Evolutionary conservation across 2,113 vertebrate genomes (phyloP), one percentile per base, ranked within the genome.

Genomic region (Sebastes schlegelii): DNA sequence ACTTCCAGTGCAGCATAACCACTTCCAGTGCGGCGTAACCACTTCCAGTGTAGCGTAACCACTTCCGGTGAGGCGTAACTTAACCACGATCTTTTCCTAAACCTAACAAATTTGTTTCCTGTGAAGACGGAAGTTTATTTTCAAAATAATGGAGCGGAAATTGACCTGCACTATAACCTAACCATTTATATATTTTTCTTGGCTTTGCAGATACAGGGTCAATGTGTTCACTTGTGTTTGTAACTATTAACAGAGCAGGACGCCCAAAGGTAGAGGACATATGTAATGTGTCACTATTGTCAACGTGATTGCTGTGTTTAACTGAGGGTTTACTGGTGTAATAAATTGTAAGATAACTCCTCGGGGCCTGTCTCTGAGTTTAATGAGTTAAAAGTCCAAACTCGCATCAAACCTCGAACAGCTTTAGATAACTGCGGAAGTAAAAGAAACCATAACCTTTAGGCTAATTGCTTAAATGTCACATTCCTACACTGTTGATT

Each of bases 211-310:
- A 71, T 26, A 49, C 54, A 65, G 65, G 77, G 58, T 82, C 63
- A 87, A 45, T 10, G 8, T 66, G 12, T 23, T 23, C 23, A 57
- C 21, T 43, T 80, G 42, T 23, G 48, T 68, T 76, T 85, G 43
- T 69, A 88, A 81, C 61, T 73, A 86, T 86, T 84, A 84, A 87
- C 83, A 72, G 61, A 83, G 49, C 2, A 49, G 42, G 7, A 43
- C 6, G 11, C 1, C 8, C 3, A 52, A 1, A 9, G 19, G 0
- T 57, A 66, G 26, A 46, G 57, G 5, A 34, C 3, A 1, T 43
- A n/a, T 68, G 65, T 80, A 81, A 80, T 74, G 14, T 67, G n/a
- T 82, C 42, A 77, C 67, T 62, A 4, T 5, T 55, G 67, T 79
- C 58, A 82, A 45, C 2, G 1, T 58, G 34, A 64, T 21, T 45